Base-by-base conservation (phyloP, 1,140 invertebrate species). In the Zaprionus gabonicus region DNA sequence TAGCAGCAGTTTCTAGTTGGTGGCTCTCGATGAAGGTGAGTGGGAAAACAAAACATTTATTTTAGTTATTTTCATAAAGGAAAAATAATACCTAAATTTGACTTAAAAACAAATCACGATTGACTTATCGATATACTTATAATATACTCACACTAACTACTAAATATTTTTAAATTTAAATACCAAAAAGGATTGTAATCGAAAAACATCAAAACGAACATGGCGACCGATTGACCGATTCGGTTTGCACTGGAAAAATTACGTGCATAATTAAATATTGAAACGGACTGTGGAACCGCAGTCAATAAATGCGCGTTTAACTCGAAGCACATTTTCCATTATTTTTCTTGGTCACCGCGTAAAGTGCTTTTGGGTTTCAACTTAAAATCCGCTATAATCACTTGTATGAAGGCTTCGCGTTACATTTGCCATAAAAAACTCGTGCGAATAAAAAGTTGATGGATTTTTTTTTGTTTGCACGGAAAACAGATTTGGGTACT, bases 21-120 rank as follows among this genome's bases (percentile, higher is more conserved):
- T 76, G 81, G 66, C 69, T 68, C 71, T 81, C 75, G 57, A 64
- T 90, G 85, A 88, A 88, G 84, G 84, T 88, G 58, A 88, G 84
- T 90, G 3, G 0, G 9, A 34, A 10, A 34, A 34, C 0, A 10
- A 10, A 10, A 10, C 3, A 34, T 10, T 2, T 0, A 34, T 10
- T 34, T 34, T 10, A 34, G 2, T 34, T n/a, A n/a, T n/a, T n/a
- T n/a, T n/a, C n/a, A n/a, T n/a, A n/a, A n/a, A n/a, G n/a, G n/a
- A n/a, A n/a, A n/a, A n/a, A n/a, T n/a, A n/a, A n/a, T n/a, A n/a
- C n/a, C n/a, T n/a, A n/a, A n/a, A n/a, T n/a, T n/a, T n/a, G n/a
- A n/a, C n/a, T n/a, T n/a, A n/a, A n/a, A n/a, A n/a, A n/a, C n/a
- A n/a, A n/a, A n/a, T n/a, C n/a, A n/a, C n/a, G n/a, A n/a, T n/a